Evolutionary conservation across 2,797 vertebrate genomes (phyloP).

Genomic region (Scleropages formosus): DNA sequence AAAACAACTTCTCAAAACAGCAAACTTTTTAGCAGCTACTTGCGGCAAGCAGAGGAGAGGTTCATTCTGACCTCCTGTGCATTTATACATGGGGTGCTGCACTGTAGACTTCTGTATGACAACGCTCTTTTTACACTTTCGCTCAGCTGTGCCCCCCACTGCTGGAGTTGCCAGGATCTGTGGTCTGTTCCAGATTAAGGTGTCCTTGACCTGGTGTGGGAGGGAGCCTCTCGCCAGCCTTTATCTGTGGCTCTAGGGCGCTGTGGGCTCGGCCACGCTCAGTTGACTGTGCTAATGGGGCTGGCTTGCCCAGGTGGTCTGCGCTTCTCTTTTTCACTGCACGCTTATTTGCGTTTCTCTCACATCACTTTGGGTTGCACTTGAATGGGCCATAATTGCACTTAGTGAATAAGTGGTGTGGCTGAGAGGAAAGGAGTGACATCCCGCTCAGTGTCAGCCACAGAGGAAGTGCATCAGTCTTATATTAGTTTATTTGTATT

Average conservation of each 20-base stretch:
- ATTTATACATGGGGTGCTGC: background rate
- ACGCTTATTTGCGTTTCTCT: background rate
- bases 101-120: background rate
- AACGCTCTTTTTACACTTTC: background rate
- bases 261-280: background rate
- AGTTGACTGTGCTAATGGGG: constrained; percentile 6
- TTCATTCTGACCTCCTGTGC: background rate
- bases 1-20: background rate
- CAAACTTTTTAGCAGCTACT: background rate
- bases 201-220: background rate
- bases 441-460: background rate
- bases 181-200: background rate
- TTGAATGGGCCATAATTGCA: background rate
- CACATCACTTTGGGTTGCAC: background rate
- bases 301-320: background rate
- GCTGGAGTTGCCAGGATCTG: background rate
- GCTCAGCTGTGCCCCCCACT: background rate
- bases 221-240: background rate
- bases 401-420: background rate
- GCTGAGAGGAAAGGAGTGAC: background rate
- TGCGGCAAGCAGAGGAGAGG: background rate
- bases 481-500: background rate
- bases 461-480: background rate
- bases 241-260: background rate
- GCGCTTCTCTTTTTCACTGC: background rate